A percentile compares a stretch with the other conserved stretches of the same genome.
phyloP scores from a whole-genome alignment of 2,888 invertebrate species.

The Malacosoma neustria region DNA sequence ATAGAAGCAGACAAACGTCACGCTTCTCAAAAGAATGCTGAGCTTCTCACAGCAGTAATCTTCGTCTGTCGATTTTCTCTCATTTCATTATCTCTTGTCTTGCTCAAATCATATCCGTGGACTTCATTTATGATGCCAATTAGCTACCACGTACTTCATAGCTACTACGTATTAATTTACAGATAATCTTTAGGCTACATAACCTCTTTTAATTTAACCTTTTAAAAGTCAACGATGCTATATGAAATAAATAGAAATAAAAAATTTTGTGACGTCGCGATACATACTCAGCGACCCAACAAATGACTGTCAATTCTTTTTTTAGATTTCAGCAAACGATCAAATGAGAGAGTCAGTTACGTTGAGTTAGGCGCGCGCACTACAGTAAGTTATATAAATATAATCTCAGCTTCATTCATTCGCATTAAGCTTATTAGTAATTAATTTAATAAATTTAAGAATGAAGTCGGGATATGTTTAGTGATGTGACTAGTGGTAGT shows the following conservation, averaged over 20 bases:
- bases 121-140: no score
- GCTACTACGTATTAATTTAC: no score
- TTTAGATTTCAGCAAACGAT: constrained; percentile 63
- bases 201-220: neutral
- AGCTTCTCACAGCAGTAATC: no score
- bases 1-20: no score
- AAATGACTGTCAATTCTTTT: constrained; percentile 58
- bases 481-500: constrained; percentile 1
- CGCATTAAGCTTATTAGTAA: neutral
- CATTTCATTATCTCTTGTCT: no score
- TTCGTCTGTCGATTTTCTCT: no score
- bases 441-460: neutral
- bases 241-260: constrained; percentile 17
- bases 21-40: no score
- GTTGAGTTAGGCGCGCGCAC: constrained; percentile 63
- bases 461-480: neutral
- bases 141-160: no score
- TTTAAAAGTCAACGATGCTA: constrained; percentile 14
- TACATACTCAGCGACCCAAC: constrained; percentile 36
- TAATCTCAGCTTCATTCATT: neutral
- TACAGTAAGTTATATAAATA: constrained; percentile 42
- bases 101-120: no score
- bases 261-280: constrained; percentile 27
- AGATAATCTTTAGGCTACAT: no score
- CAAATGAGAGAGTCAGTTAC: constrained; percentile 46